Conservation (phyloP, 2,113 vertebrate genomes). For the Channa maculata region DNA sequence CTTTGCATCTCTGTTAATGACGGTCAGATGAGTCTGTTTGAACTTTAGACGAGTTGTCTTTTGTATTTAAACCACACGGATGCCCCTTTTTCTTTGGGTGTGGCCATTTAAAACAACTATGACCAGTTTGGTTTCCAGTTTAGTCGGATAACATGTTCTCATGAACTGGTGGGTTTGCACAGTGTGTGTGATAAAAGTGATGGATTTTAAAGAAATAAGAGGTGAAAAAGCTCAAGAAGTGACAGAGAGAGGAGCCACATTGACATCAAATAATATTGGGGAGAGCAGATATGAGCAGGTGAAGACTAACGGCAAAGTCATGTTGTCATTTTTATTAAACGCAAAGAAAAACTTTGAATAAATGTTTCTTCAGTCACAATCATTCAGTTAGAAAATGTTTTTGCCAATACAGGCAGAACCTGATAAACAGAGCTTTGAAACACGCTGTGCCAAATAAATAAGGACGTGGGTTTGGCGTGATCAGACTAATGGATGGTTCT, state of each 20-base stretch:
- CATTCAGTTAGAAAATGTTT: slow-evolving; percentile 1
- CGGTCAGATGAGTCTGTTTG: no score
- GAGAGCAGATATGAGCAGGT: background rate
- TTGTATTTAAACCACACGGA: no score
- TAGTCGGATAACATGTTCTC: no score
- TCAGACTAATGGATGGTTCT: slow-evolving; percentile 3
- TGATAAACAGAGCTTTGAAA: slow-evolving; percentile 10
- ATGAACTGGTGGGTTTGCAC: no score
- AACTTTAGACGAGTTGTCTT: no score
- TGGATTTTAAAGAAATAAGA: background rate
- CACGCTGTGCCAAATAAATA: background rate
- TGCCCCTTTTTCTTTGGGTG: no score
- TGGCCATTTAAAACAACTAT: no score
- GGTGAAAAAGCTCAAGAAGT: no score
- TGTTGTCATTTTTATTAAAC: background rate
- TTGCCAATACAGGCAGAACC: background rate
- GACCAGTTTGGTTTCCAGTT: no score
- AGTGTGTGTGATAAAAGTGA: background rate
- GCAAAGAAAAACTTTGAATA: background rate
- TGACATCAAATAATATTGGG: background rate
- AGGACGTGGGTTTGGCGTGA: slow-evolving; percentile 7
- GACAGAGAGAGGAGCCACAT: background rate
- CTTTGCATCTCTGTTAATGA: no score
- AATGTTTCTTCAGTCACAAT: background rate
- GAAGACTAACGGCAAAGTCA: background rate